phyloP scores from a whole-genome alignment of 2,113 vertebrate genomes.

The Tachycineta bicolor region DNA sequence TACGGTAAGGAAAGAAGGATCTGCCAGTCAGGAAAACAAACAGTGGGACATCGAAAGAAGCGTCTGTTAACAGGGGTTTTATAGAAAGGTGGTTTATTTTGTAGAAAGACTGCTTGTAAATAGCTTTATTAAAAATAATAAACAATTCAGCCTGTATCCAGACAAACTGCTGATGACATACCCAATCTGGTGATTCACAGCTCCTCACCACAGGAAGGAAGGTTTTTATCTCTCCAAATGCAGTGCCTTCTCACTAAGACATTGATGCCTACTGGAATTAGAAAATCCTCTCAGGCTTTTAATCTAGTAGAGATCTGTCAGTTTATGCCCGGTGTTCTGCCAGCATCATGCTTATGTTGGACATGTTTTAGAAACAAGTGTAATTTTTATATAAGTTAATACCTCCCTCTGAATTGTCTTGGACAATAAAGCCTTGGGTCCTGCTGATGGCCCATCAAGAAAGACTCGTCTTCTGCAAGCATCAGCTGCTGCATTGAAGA shows the following conservation, averaged over 20 bases:
- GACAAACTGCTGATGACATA: not conserved
- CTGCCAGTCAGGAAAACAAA: not conserved
- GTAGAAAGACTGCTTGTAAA: not conserved
- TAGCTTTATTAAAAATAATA: not conserved
- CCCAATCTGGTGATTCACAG: not conserved
- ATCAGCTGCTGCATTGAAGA: not conserved
- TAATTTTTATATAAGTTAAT: not conserved
- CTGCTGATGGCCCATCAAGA: not conserved
- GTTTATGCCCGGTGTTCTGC: not conserved
- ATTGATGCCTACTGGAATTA: not conserved
- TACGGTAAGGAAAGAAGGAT: not conserved
- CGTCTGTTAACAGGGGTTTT: not conserved
- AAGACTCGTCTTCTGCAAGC: not conserved
- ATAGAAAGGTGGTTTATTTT: not conserved
- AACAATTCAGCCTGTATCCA: not conserved
- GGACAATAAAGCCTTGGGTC: not conserved
- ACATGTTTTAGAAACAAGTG: not conserved
- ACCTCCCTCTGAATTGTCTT: not conserved
- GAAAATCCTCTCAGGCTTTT: not conserved
- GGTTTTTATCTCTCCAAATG: not conserved
- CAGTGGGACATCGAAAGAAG: not conserved
- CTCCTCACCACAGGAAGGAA: not conserved
- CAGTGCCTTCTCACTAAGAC: not conserved
- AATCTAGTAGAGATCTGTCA: not conserved
- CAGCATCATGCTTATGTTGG: not conserved